Base-by-base conservation (phyloP, 2,113 vertebrate genomes). In the Caranx ignobilis region DNA sequence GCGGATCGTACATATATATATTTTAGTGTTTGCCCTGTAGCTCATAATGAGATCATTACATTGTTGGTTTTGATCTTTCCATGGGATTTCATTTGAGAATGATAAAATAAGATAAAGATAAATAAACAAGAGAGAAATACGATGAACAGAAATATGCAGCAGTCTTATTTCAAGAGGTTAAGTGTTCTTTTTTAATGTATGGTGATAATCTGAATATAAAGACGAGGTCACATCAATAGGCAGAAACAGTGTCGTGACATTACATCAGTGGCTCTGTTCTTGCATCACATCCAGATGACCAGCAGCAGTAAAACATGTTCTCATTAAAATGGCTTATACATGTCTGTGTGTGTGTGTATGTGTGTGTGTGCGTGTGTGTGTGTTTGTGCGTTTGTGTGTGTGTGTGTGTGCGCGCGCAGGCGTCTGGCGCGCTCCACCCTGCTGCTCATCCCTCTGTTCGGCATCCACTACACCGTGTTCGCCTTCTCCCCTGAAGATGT, bases 381-480 rank as follows among this genome's bases (percentile, higher is more conserved):
- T 79, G 18, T 75, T 21, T 64, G 47, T 77, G 69, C n/a, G 39
- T 52, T 31, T 66, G 31, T 71, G 54, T 85, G 54, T 52, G 43
- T 79, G 18, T 75, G 32, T 64, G 47, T 77, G 69, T 82, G 66
- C 77, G 76, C 48, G 78, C 45, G 12, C 92, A 98, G 97, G 93
- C 96, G 98, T 57, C 94, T 99, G 91, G 97, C 98, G 16, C 96
- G 98, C 26, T 99, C 98, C 79, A 99, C 98, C 0, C 95, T 99
- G 70, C 95, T 99, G 85, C 97, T 99, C 87, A 99, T 99, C 88
- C 98, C 98, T 0, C 91, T 99, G 54, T 99, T 99, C 41, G 98
- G 98, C 78, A 99, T 99, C 91, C 98, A 99, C 94, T 99, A 99
- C 95, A 99, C 98, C 0, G 97, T 99, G 55, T 99, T 99, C 35